Percentiles rank a stretch among this genome's conserved stretches.
phyloP scores from a whole-genome alignment of 2,113 vertebrate genomes.

The Phasianus colchicus region DNA sequence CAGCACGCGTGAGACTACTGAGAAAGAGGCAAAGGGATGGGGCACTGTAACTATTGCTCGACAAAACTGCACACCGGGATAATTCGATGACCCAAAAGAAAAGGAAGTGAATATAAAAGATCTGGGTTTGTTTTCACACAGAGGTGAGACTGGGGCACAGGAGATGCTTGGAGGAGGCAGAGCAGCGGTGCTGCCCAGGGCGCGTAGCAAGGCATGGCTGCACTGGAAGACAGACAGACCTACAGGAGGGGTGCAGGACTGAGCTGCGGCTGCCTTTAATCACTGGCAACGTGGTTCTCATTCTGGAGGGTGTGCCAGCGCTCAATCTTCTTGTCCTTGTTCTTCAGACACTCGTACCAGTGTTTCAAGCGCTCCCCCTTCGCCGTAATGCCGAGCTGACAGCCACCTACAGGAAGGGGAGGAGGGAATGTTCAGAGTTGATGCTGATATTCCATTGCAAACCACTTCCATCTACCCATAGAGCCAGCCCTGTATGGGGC shows the following conservation, averaged over 20 bases:
- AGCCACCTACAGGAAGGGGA: constrained; percentile 78
- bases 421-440: fast-evolving
- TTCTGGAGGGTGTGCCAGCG: constrained; percentile 96
- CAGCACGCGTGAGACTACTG: not conserved
- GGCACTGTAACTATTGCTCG: constrained; percentile 54
- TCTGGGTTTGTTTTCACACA: not conserved
- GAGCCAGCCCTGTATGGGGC: fast-evolving
- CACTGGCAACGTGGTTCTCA: constrained; percentile 89
- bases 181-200: not conserved
- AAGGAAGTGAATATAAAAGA: not conserved
- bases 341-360: constrained; percentile 98
- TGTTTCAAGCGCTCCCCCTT: constrained; percentile 97
- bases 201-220: constrained; percentile 26
- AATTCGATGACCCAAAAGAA: not conserved
- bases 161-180: not conserved
- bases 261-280: constrained; percentile 74
- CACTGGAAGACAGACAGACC: constrained; percentile 58
- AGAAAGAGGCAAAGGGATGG: not conserved
- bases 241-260: not conserved
- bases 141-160: not conserved
- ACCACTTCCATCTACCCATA: fast-evolving
- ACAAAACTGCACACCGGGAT: not conserved
- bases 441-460: not conserved
- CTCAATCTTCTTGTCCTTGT: constrained; percentile 98
- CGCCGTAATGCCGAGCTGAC: constrained; percentile 94